phyloP scores from a whole-genome alignment of 2,888 invertebrate genomes.

The Xestia rhomboidea region DNA sequence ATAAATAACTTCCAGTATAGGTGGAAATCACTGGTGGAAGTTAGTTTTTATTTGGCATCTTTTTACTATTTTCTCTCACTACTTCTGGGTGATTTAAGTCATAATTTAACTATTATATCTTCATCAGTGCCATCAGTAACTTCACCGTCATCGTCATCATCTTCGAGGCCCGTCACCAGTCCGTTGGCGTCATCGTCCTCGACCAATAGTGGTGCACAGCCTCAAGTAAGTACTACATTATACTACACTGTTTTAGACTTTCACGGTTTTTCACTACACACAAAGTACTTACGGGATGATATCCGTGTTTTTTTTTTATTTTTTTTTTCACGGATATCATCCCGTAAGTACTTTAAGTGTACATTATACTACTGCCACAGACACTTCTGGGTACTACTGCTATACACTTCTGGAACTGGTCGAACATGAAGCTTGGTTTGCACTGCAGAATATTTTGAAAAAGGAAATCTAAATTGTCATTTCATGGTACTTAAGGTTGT shows the following conservation, averaged over 20 bases:
- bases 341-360: too few species aligned
- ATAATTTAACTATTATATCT: background rate
- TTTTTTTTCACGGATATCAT: too few species aligned
- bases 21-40: background rate
- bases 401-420: too few species aligned
- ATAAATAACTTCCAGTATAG: background rate
- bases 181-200: conserved; percentile 82
- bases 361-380: background rate
- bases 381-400: too few species aligned
- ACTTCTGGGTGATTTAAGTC: background rate
- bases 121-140: conserved; percentile 73
- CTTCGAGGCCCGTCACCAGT: conserved; percentile 81
- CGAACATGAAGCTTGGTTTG: background rate
- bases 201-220: conserved; percentile 82
- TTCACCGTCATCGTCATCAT: conserved; percentile 83
- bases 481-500: too few species aligned
- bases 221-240: conserved; percentile 81
- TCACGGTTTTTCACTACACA: too few species aligned
- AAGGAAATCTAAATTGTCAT: too few species aligned
- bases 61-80: background rate
- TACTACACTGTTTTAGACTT: too few species aligned
- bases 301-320: too few species aligned
- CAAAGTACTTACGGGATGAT: too few species aligned
- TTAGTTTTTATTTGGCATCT: background rate
- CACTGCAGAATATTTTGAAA: too few species aligned